phyloP scores from a whole-genome alignment of 2,113 vertebrate species.

The Pteruthius melanotis region DNA sequence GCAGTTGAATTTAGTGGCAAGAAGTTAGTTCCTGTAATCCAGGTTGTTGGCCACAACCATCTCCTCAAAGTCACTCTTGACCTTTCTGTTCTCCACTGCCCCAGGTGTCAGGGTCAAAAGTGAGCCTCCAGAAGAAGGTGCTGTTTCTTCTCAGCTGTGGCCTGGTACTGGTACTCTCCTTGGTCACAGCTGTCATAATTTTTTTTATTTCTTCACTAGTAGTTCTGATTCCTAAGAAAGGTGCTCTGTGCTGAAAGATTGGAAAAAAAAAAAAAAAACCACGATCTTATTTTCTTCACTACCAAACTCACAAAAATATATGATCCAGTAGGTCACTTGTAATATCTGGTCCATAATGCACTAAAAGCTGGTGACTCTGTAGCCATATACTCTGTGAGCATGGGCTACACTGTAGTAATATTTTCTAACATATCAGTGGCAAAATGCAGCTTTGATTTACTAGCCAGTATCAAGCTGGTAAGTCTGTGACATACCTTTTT shows the following conservation, averaged over 20 bases:
- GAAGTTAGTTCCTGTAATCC: not conserved
- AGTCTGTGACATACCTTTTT: not conserved
- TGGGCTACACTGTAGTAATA: not conserved
- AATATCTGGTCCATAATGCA: not conserved
- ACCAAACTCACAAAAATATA: not conserved
- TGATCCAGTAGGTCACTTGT: not conserved
- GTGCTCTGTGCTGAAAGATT: not conserved
- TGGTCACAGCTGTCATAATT: not conserved
- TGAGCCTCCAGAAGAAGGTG: not conserved
- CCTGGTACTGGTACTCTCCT: not conserved
- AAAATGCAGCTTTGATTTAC: slow-evolving; percentile 15
- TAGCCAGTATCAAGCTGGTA: not conserved
- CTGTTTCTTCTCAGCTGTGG: not conserved
- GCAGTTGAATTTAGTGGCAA: not conserved
- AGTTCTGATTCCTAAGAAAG: not conserved
- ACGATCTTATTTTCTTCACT: not conserved
- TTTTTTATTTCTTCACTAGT: not conserved
- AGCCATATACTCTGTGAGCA: not conserved
- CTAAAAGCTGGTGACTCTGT: not conserved
- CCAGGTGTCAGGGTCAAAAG: not conserved
- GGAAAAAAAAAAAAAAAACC: not conserved
- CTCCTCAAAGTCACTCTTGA: not conserved
- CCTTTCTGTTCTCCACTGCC: not conserved
- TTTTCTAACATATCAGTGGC: not conserved
- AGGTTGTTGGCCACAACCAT: not conserved